Evolutionary conservation across 2,113 vertebrate species (phyloP), one percentile per base, ranked within the genome.

Genomic region (Silurus asotus): DNA sequence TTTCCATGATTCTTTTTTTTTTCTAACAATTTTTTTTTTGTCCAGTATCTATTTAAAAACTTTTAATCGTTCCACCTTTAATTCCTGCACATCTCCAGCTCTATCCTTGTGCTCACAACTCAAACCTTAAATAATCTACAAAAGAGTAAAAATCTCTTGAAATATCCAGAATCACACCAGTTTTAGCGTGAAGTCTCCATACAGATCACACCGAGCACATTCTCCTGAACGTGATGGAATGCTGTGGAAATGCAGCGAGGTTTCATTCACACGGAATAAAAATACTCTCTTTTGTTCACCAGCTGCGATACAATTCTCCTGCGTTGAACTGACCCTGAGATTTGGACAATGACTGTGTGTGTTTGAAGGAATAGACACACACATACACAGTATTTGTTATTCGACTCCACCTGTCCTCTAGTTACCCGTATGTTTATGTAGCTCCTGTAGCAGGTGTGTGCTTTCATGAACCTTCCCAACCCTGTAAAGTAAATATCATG

Each of bases 401-500:
- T 70, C 19, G 37, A 48, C 0, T 70, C 3, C 72, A n/a, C 48
- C 19, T 75, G 10, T 51, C 19, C 72, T 75, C 20, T 51, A 23
- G 19, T 74, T 51, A 23, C 48, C 48, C 13, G 48, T 0, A 48
- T 74, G 48, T 74, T 75, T 75, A n/a, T n/a, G 48, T 75, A 53
- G 48, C 20, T 75, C 49, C n/a, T 53, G 11, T 37, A 55, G n/a
- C 15, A 20, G 55, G 17, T 79, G 76, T 79, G 25, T 45, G 0
- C 15, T 78, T 56, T 78, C 37, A 17, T 3, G 1, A 58, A 37
- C 58, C 19, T 58, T 58, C 76, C 76, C 55, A 78, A 78, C 55
- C 76, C 76, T 37, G 8, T 58, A 58, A 78, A 78, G 76, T 78
- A 78, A 58, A 78, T 58, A 78, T 78, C 17, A 23, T 77, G 25